Evolutionary conservation across 2,888 invertebrate genomes (phyloP).

Genomic region (Cecidostiba fungosa): DNA sequence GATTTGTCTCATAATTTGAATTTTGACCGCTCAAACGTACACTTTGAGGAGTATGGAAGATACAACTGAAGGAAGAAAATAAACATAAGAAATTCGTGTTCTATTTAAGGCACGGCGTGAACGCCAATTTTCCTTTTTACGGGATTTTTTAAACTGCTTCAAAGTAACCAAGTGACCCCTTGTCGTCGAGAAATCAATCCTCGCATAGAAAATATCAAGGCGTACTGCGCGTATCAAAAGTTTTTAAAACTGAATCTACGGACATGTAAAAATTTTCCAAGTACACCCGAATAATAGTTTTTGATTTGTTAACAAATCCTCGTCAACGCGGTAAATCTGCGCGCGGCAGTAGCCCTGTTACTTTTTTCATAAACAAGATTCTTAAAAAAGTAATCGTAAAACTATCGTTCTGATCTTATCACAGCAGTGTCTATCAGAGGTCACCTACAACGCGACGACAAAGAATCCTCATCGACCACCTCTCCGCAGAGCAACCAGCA

Average conservation of each 20-base stretch:
- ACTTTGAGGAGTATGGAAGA: conserved; percentile 53
- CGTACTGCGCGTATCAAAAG: background rate
- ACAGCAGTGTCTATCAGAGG: background rate
- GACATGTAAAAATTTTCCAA: background rate
- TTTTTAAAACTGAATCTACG: background rate
- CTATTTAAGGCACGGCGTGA: conserved; percentile 64
- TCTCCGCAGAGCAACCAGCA: background rate
- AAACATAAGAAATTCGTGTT: conserved; percentile 34
- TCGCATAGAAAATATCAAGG: background rate
- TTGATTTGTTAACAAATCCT: conserved; percentile 1
- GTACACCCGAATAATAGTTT: background rate
- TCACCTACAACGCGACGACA: background rate
- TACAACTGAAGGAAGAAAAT: conserved; percentile 48
- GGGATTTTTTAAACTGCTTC: conserved; percentile 11
- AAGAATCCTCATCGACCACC: background rate
- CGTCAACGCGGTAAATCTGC: background rate
- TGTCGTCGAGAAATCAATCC: background rate
- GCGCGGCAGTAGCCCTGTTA: background rate
- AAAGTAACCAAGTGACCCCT: conserved; percentile 23
- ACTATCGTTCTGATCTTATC: background rate
- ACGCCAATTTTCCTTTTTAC: conserved; percentile 48
- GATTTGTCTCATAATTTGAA: conserved; percentile 61
- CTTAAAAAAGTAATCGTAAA: background rate
- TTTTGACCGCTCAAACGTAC: conserved; percentile 58
- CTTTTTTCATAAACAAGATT: background rate